Conservation (phyloP, 2,888 invertebrate genomes). For the Thecocarcelia acutangulata region DNA sequence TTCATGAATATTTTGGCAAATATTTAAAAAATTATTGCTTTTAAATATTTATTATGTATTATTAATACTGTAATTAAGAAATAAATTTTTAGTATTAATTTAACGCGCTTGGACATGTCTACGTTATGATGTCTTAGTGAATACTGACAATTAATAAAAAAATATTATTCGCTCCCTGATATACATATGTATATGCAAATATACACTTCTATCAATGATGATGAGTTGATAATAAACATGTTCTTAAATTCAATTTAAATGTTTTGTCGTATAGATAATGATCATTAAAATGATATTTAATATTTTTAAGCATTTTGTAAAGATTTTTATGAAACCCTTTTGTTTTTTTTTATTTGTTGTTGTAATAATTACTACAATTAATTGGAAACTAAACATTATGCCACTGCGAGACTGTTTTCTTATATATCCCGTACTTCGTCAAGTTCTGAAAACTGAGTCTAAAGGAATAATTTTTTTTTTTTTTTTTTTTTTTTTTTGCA, state of each 20-base stretch:
- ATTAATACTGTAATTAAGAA: conserved; percentile 27
- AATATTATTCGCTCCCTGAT: conserved; percentile 37
- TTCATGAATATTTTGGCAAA: background rate
- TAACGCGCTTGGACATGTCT: conserved; percentile 55
- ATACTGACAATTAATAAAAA: conserved; percentile 55
- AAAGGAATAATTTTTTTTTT: conserved; percentile 27
- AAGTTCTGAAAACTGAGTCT: conserved; percentile 34
- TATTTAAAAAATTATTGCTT: background rate
- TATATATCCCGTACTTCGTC: conserved; percentile 29
- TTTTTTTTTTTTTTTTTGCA: background rate
- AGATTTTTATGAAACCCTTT: conserved; percentile 53
- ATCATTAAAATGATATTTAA: conserved; percentile 65
- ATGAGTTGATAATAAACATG: conserved; percentile 5
- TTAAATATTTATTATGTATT: conserved; percentile 17
- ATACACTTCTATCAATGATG: conserved; percentile 19
- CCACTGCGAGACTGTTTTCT: conserved; percentile 25
- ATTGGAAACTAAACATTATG: conserved; percentile 48
- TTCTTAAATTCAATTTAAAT: conserved; percentile 47
- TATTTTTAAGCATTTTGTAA: conserved; percentile 38
- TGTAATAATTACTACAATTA: conserved; percentile 44
- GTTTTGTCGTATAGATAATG: conserved; percentile 46
- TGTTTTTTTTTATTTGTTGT: conserved; percentile 20
- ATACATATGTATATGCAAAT: conserved; percentile 35
- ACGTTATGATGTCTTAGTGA: conserved; percentile 59
- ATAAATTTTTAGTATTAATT: conserved; percentile 8